Conservation (phyloP, 2,113 vertebrate species). For the Montifringilla adamsi region DNA sequence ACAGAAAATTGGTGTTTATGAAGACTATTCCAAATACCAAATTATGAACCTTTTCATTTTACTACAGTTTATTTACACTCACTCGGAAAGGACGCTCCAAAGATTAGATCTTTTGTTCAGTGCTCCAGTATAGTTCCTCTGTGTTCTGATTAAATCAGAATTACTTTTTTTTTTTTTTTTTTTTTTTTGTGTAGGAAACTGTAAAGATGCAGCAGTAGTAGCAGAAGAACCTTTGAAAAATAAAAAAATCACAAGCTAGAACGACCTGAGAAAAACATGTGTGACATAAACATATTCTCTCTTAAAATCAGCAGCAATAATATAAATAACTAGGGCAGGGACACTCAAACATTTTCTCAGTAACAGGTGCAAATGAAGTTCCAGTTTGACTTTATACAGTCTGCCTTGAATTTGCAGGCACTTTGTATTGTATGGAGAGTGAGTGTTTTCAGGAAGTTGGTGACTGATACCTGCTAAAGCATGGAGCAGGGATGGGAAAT, state of each 20-base stretch:
- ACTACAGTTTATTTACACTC: constrained; percentile 71
- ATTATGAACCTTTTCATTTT: constrained; percentile 75
- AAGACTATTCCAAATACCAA: constrained; percentile 76
- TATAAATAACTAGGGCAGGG: neutral
- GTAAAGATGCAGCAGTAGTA: neutral
- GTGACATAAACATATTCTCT: constrained; percentile 48
- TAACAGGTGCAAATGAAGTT: constrained; percentile 73
- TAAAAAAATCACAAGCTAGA: constrained; percentile 28
- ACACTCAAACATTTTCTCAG: constrained; percentile 23
- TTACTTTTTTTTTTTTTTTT: constrained; percentile 41
- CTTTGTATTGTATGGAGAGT: neutral
- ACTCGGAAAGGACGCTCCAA: constrained; percentile 60
- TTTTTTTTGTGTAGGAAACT: neutral
- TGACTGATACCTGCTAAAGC: constrained; percentile 2
- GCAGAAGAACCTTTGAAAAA: constrained; percentile 19
- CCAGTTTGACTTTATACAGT: neutral
- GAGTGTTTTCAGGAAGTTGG: constrained; percentile 1
- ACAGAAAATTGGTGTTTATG: constrained; percentile 77
- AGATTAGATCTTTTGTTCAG: constrained; percentile 72
- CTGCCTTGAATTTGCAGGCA: constrained; percentile 43
- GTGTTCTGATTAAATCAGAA: constrained; percentile 60
- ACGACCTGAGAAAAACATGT: neutral
- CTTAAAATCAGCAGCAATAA: constrained; percentile 46
- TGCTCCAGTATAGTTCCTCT: constrained; percentile 26
- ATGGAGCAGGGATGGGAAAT: neutral